Base-by-base conservation (phyloP, 2,888 invertebrate species). In the Mystacides longicornis region DNA sequence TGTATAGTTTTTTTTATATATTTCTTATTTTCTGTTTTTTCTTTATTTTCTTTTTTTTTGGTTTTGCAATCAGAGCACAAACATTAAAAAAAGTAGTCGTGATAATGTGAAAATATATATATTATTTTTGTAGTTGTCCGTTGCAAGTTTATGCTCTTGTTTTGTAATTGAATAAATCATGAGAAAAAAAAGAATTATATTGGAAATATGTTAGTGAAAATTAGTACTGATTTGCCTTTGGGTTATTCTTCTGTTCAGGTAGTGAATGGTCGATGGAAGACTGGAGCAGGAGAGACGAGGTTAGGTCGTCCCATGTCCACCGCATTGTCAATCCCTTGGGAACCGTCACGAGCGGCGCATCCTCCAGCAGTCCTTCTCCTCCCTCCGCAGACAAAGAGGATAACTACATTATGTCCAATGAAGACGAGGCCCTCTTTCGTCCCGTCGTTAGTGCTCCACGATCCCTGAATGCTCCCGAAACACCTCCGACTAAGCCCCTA, bases 251-350 rank as follows among this genome's bases (percentile, higher is more conserved):
- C 81, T 82, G 85, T 83, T 81, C 84, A 86, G 86, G 84, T 83
- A 80, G 75, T 75, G 73, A 71, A 67, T 70, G 70, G 69, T 71
- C 68, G 68, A 69, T 69, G 73, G 69, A 67, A 67, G 62, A 59
- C 59, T 54, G 55, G 54, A 62, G 58, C 61, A 59, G 54, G 54
- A 23, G 23, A 49, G 52, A 51, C 23, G 55, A 48, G 21, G 27
- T 69, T 69, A 69, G 69, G 70, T 70, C 73, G 67, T 71, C 71
- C 65, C 74, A 72, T 63, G 79, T 85, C 68, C 79, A 79, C 67
- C 84, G 84, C 71, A 84, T 87, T 62, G 89, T 89, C 67, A 89
- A 85, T 75, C 88, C 87, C 54, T 72, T 85, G 68, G 88, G 88
- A 64, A 86, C 85, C 58, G 88, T 87, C 63, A 81, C 82, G 68